Base-by-base conservation (phyloP, 2,888 invertebrate genomes). In the Euclidia mi region DNA sequence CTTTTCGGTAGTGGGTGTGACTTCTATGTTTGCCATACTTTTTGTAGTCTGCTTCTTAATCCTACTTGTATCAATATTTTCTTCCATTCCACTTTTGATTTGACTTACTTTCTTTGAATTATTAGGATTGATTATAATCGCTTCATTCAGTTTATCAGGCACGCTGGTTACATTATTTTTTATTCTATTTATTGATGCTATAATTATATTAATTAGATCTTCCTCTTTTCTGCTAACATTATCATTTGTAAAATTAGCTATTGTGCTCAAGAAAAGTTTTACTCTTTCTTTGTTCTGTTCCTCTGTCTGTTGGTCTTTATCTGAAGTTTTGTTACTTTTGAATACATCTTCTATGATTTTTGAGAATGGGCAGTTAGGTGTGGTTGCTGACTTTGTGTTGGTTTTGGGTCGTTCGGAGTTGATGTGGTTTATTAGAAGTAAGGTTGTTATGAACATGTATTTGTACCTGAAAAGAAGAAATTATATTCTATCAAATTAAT, bases 191-290 rank as follows among this genome's bases (percentile, higher is more conserved):
- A 94, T 94, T 18, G 94, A 92, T 37, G 87, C 90, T 41, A 94
- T 94, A 2, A 94, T 94, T 56, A 87, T 81, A 51, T 92, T 89
- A 1, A 94, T 86, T 52, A 94, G 66, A 61, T 90, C 88, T 51
- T 92, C 92, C 71, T 93, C 87, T 34, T 81, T 81, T 56, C 78
- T 78, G 49, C 88, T 84, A 2, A 78, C 74, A 41, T 83, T 84
- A 28, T 81, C 82, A 43, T 84, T 82, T 14, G 87, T 84, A 0
- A 88, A 78, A 85, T 94, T 92, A 87, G 96, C 96, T 90, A 96
- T 95, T 28, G 95, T 91, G 77, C 95, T 87, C 7, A 92, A 53
- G 31, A 96, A 79, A 94, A 95, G 59, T 89, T 93, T 73, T 87
- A 96, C 88, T 95, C 96, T 78, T 93, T 95, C 79, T 91, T 88